Conservation (phyloP, 2,797 vertebrate genomes). For the Geotrypetes seraphini region DNA sequence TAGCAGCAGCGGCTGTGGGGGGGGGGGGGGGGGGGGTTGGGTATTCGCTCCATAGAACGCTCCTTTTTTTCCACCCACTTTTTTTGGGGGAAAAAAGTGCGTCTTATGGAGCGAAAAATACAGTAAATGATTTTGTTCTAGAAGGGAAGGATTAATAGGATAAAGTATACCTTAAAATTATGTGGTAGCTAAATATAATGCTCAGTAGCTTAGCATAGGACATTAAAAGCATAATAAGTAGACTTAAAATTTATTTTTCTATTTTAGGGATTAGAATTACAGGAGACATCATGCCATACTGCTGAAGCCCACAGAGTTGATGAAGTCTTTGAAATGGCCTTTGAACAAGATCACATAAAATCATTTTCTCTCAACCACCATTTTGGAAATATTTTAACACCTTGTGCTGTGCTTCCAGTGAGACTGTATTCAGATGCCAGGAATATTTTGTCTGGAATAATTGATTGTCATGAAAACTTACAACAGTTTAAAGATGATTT, state of each 20-base stretch:
- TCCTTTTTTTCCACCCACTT: too few species aligned
- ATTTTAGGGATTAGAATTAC: slow-evolving; percentile 83
- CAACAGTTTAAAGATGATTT: slow-evolving; percentile 87
- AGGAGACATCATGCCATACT: slow-evolving; percentile 94
- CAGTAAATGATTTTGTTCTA: slow-evolving; percentile 6
- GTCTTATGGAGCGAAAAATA: too few species aligned
- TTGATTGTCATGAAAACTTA: slow-evolving; percentile 87
- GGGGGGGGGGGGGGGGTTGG: too few species aligned
- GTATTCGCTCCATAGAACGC: too few species aligned
- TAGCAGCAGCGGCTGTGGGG: too few species aligned
- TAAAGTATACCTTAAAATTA: neutral
- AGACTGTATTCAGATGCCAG: slow-evolving; percentile 84
- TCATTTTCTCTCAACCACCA: slow-evolving; percentile 72
- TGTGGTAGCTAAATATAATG: rapidly evolving
- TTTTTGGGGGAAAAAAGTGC: too few species aligned
- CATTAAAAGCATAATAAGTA: neutral
- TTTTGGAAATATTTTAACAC: slow-evolving; percentile 82
- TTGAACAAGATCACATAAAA: slow-evolving; percentile 65
- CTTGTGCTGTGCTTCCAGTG: slow-evolving; percentile 74
- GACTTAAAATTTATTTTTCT: slow-evolving; percentile 3
- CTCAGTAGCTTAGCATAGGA: neutral
- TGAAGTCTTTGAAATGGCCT: slow-evolving; percentile 86
- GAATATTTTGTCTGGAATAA: slow-evolving; percentile 85
- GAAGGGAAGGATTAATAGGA: neutral
- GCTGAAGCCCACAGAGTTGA: slow-evolving; percentile 88